phyloP scores from a whole-genome alignment of 2,888 invertebrate genomes.

The Diplazon laetatorius region DNA sequence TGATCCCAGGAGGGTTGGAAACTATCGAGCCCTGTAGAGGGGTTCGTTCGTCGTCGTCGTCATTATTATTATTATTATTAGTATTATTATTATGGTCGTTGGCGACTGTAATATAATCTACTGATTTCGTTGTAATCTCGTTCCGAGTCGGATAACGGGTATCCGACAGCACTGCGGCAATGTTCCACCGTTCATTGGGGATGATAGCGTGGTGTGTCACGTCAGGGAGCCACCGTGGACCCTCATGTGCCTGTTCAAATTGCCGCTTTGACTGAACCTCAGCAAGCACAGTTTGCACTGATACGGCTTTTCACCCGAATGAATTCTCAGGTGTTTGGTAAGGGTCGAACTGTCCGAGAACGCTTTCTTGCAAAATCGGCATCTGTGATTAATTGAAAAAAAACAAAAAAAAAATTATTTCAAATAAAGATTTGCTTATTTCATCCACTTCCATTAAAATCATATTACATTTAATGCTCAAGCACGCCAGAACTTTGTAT shows the following conservation, averaged over 20 bases:
- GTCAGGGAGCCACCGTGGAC: constrained; percentile 89
- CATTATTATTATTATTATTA: constrained; percentile 5
- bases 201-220: constrained; percentile 76
- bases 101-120: constrained; percentile 57
- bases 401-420: too few species aligned
- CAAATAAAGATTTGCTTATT: too few species aligned
- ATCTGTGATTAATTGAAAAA: constrained; percentile 83
- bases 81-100: constrained; percentile 9
- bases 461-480: too few species aligned
- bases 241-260: constrained; percentile 99
- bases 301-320: constrained; percentile 97
- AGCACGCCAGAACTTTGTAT: too few species aligned
- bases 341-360: constrained; percentile 99
- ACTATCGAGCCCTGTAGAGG: not conserved
- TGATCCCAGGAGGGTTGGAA: not conserved
- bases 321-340: constrained; percentile 97
- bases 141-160: constrained; percentile 80
- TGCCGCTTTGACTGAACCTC: constrained; percentile 98
- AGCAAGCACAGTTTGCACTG: constrained; percentile 98
- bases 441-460: too few species aligned
- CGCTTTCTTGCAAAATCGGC: constrained; percentile 98
- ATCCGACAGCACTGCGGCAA: constrained; percentile 79
- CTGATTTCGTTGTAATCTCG: constrained; percentile 74
- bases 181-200: constrained; percentile 68
- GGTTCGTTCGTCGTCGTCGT: not conserved